Evolutionary conservation across 2,797 vertebrate genomes (phyloP).

Genomic region (Sebastes iracundus): DNA sequence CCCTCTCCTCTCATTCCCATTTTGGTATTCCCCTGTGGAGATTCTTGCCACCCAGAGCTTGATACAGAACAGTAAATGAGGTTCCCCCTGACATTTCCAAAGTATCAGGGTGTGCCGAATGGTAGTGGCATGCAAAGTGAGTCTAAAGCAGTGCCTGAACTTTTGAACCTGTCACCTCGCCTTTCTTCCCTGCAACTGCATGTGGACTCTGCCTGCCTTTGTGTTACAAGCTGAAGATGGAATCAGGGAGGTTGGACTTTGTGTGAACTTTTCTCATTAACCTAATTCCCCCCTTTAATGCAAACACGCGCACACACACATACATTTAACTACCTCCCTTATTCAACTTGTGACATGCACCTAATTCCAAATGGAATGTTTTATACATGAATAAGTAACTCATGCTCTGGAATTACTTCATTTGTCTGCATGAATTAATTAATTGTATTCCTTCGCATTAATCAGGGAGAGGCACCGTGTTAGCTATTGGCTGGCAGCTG

Average conservation of each 20-base stretch:
- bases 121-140: slow-evolving; percentile 80
- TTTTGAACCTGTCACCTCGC: slow-evolving; percentile 85
- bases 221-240: slow-evolving; percentile 74
- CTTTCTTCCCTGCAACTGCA: slow-evolving; percentile 73
- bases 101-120: slow-evolving; percentile 78
- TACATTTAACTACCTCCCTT: neutral
- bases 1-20: slow-evolving; percentile 42
- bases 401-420: slow-evolving; percentile 2
- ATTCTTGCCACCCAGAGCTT: slow-evolving; percentile 63
- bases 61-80: slow-evolving; percentile 71
- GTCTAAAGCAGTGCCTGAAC: slow-evolving; percentile 80
- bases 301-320: neutral
- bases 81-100: slow-evolving; percentile 67
- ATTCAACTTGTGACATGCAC: neutral
- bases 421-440: slow-evolving; percentile 8
- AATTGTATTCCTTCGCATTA: slow-evolving; percentile 1
- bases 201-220: slow-evolving; percentile 77
- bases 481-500: neutral
- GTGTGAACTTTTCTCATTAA: slow-evolving; percentile 85
- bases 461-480: neutral
- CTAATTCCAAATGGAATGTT: slow-evolving; percentile 16
- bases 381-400: slow-evolving; percentile 7
- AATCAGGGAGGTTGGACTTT: slow-evolving; percentile 83
- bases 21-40: slow-evolving; percentile 76
- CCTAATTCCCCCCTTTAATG: slow-evolving; percentile 61